These are phyloP conservation scores for Dynastes tityus DNA, from an alignment of 2,888 invertebrate genomes.

Conservation along the genomic window DNA sequence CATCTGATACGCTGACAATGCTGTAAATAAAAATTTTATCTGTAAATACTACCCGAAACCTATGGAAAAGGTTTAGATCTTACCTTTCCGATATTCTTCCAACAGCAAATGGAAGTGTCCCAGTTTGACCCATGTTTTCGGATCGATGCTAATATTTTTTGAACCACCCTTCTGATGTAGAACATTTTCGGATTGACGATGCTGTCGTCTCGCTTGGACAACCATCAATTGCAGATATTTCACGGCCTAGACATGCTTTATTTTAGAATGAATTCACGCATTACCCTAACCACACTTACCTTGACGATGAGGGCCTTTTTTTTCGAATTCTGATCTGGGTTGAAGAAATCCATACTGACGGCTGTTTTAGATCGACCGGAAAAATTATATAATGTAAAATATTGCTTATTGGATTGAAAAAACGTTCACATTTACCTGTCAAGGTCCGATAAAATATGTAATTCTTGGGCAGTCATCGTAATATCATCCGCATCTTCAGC, in stretches of 20 bases:
- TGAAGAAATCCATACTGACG: conserved; percentile 94
- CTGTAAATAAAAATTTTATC: conserved; percentile 73
- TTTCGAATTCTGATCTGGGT: conserved; percentile 85
- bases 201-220: conserved; percentile 82
- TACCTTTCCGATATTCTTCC: conserved; percentile 96
- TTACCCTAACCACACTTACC: conserved; percentile 67
- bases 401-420: not conserved
- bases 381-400: conserved; percentile 57
- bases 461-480: conserved; percentile 82
- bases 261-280: not conserved
- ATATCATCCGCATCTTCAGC: conserved; percentile 67
- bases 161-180: conserved; percentile 60
- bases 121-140: conserved; percentile 93
- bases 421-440: conserved; percentile 78
- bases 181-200: conserved; percentile 65
- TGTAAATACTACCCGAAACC: conserved; percentile 58
- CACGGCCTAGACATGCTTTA: conserved; percentile 76
- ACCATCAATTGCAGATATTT: conserved; percentile 90
- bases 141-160: conserved; percentile 85
- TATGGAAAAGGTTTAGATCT: not conserved
- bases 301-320: conserved; percentile 87
- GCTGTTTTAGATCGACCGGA: conserved; percentile 72
- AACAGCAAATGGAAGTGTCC: conserved; percentile 96
- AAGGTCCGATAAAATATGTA: conserved; percentile 89
- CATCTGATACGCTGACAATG: conserved; percentile 97